Base-by-base conservation (phyloP, 1,140 invertebrate species). In the Drosophila setifemur region DNA sequence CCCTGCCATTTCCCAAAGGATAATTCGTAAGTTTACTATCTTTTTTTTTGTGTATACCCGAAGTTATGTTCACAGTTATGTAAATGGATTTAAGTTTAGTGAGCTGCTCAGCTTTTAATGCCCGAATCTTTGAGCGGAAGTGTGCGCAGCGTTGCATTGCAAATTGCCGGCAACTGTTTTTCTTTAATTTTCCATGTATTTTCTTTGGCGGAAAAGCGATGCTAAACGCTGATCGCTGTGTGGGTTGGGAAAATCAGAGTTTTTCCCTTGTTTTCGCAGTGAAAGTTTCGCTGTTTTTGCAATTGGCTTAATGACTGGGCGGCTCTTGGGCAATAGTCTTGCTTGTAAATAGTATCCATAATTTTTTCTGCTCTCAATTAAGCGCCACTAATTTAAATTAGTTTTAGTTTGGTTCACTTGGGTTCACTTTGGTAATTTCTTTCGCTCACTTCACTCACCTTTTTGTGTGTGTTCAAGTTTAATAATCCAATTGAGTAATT, bases 91-190 rank as follows among this genome's bases (percentile, higher is more conserved):
- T 26, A n/a, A 7, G 16, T 3, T 42, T 42, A 19, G 45, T 35
- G 48, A 43, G 26, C 29, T 43, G 16, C 33, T 45, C 35, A 8
- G n/a, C 4, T 67, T 37, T 67, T 42, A 29, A 29, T 26, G 44
- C 16, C 7, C 40, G 31, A 45, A 26, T 39, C 19, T 58, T 35
- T 9, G 25, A 68, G 44, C 76, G 76, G 76, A 86, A 86, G 68
- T 73, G 48, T 86, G 81, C 66, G 81, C 81, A 86, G 57, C 58
- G 75, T 86, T 87, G 81, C 81, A 86, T 86, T 86, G 82, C 81
- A 61, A 86, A 85, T 82, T 73, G 45, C 52, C 40, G 37, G 49
- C 43, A 53, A 35, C 43, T 44, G 21, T 9, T 50, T 39, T 45
- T 1, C 35, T 42, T 26, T 6, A 21, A 6, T 50, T 39, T 45